These are phyloP conservation scores for Fukomys damarensis DNA, from an alignment of 2,113 vertebrate species.

Conservation along the genomic window DNA sequence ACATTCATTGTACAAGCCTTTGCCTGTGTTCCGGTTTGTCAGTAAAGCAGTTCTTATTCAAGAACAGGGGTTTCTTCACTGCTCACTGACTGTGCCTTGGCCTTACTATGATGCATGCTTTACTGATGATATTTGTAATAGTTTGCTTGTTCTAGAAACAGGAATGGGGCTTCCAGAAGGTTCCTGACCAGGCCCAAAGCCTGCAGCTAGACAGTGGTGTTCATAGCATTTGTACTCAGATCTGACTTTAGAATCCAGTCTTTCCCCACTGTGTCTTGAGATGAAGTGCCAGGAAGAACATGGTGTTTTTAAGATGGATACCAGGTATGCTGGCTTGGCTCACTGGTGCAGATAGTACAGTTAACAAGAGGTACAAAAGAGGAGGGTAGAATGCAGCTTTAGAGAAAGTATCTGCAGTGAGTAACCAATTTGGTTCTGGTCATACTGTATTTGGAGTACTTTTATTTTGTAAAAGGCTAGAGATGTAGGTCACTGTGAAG, in stretches of 20 bases:
- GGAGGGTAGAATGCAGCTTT: not conserved
- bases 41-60: not conserved
- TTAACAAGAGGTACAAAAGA: not conserved
- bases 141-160: not conserved
- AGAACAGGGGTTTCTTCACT: not conserved
- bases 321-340: not conserved
- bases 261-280: not conserved
- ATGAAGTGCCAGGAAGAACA: not conserved
- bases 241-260: not conserved
- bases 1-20: not conserved
- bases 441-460: not conserved
- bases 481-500: not conserved
- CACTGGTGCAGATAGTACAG: not conserved
- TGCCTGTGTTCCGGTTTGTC: rapidly evolving
- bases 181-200: not conserved
- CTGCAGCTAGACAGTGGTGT: not conserved
- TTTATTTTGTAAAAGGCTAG: not conserved
- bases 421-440: not conserved
- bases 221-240: not conserved
- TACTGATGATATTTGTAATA: not conserved
- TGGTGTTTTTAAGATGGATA: not conserved
- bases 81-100: not conserved
- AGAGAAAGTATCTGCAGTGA: not conserved
- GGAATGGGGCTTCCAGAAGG: not conserved
- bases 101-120: not conserved